Conservation (phyloP, 2,113 vertebrate genomes). For the Syngnathus typhle region DNA sequence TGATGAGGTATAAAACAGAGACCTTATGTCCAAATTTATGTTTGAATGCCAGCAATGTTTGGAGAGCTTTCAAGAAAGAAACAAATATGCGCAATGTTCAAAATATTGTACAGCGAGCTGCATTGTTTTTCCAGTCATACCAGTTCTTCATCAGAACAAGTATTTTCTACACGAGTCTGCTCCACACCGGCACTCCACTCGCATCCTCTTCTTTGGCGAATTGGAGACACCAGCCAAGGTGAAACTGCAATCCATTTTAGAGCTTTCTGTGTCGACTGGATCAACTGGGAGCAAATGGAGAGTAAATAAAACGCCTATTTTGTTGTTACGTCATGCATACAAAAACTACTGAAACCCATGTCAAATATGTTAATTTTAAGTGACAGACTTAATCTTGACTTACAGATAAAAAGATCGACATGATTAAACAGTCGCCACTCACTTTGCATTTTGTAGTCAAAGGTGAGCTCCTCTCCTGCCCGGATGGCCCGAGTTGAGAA, state of each 20-base stretch:
- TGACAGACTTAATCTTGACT: background rate
- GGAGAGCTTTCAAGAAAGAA: background rate
- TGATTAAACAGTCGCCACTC: constrained; percentile 24
- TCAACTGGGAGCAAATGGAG: constrained; percentile 71
- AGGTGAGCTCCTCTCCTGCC: constrained; percentile 87
- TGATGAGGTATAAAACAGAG: background rate
- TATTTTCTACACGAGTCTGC: constrained; percentile 80
- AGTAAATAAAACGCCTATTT: background rate
- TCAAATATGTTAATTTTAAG: background rate
- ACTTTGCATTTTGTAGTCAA: constrained; percentile 96
- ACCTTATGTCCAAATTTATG: background rate
- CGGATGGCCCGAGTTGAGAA: constrained; percentile 81
- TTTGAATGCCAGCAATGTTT: background rate
- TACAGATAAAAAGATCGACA: background rate
- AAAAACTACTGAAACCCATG: background rate
- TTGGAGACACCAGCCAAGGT: constrained; percentile 70
- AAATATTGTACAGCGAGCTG: background rate
- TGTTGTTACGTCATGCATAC: background rate
- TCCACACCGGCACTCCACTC: constrained; percentile 85
- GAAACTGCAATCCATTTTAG: constrained; percentile 86
- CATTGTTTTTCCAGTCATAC: too few relatives aligned
- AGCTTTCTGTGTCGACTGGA: constrained; percentile 83
- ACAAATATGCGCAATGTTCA: constrained; percentile 17
- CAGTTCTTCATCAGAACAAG: constrained; percentile 72
- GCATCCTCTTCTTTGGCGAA: constrained; percentile 78